Base-by-base conservation (phyloP, 2,888 invertebrate species). In the Hylaea fasciaria region DNA sequence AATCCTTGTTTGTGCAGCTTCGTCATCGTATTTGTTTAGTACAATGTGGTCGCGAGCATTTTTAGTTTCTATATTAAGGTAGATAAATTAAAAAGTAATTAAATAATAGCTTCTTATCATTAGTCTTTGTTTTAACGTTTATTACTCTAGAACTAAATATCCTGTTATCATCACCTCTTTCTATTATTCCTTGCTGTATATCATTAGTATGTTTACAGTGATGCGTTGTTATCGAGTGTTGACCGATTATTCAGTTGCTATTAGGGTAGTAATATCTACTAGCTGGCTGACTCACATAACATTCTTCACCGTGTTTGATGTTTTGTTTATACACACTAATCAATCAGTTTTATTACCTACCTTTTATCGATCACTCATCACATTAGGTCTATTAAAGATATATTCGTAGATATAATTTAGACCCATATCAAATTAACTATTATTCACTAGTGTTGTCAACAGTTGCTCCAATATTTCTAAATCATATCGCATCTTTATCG, bases 301-400 rank as follows among this genome's bases (percentile, higher is more conserved):
- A 3, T 2, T 29, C 17, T 40, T 12, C 16, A 13, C 40, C 0
- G 50, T 58, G 51, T 51, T 57, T 47, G 41, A 51, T 57, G 51
- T 29, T 32, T 57, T 57, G 46, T 46, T 51, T 46, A n/a, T n/a
- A 52, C 52, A 52, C 47, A 14, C 41, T 8, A 10, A 46, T 22
- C 12, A 16, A 16, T 39, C 39, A 12, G 11, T 37, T 39, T 39
- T 45, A 44, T 50, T 50, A 14, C 12, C 44, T 50, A 14, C 12
- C 44, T 44, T 50, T 35, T 39, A 50, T 45, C 40, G 29, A 16
- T 46, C 14, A 8, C 13, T 40, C 54, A 29, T 54, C 45, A 39
- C 12, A 35, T 35, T 8, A n/a, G 4, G 2, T n/a, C 39, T n/a
- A n/a, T 22, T 35, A 22, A 22, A 5, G 5, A 22, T n/a, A n/a